Conservation (phyloP, 2,797 vertebrate species). For the Sarcophilus harrisii region DNA sequence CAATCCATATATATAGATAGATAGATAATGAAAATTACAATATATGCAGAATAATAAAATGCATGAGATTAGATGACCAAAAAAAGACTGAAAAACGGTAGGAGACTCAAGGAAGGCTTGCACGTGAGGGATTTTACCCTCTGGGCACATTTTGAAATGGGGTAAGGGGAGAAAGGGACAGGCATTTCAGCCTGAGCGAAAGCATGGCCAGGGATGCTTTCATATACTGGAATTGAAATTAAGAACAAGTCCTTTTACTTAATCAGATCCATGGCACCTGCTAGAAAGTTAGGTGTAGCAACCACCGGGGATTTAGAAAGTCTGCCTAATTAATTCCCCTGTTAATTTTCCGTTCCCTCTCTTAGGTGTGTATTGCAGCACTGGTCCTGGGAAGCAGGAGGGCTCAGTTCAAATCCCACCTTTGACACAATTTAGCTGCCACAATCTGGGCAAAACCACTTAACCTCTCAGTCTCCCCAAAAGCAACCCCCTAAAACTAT, state of each 20-base stretch:
- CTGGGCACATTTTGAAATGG: neutral
- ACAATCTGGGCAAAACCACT: neutral
- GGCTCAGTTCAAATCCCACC: neutral
- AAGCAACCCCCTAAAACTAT: too few relatives aligned
- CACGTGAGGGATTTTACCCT: neutral
- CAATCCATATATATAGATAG: neutral
- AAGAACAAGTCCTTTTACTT: neutral
- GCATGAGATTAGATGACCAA: neutral
- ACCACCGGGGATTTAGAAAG: neutral
- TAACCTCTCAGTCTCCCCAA: neutral
- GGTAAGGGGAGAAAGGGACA: neutral
- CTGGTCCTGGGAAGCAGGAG: neutral
- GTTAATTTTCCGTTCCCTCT: neutral
- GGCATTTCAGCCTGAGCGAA: neutral
- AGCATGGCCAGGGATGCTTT: neutral
- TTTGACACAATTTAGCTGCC: neutral
- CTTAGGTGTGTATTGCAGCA: neutral
- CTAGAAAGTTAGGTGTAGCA: neutral
- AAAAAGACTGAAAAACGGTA: neutral
- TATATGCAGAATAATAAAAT: neutral
- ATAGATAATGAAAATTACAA: neutral
- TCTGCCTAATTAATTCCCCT: neutral
- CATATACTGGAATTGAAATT: neutral
- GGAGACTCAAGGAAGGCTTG: neutral
- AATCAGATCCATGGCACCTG: neutral